Evolutionary conservation across 2,797 vertebrate genomes (phyloP).

Genomic region (Epinephelus malabaricus): DNA sequence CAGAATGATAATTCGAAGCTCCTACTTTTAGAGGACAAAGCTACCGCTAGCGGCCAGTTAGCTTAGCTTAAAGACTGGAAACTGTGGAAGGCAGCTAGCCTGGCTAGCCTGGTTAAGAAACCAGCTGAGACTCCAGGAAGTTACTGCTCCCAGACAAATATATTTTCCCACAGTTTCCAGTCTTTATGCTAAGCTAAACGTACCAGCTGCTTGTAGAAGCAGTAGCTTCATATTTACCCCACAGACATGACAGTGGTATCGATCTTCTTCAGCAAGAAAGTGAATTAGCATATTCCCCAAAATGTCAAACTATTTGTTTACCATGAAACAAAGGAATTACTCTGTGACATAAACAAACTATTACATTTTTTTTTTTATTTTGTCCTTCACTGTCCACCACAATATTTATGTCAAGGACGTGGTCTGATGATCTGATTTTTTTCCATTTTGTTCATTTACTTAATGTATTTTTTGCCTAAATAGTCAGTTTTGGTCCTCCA

Average conservation of each 20-base stretch:
- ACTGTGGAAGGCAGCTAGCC: neutral
- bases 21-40: neutral
- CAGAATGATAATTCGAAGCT: too few relatives aligned
- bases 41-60: neutral
- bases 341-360: neutral
- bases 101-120: neutral
- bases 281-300: neutral
- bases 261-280: conserved; percentile 14
- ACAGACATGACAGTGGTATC: neutral
- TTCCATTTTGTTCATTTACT: neutral
- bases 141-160: neutral
- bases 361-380: neutral
- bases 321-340: conserved; percentile 11
- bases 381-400: neutral
- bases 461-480: conserved; percentile 1
- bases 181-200: conserved; percentile 29
- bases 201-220: neutral
- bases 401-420: neutral
- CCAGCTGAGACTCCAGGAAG: neutral
- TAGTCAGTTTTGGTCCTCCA: conserved; percentile 21
- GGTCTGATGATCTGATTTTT: neutral
- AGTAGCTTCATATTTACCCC: neutral
- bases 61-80: conserved; percentile 6
- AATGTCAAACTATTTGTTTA: conserved; percentile 5
- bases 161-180: neutral